phyloP scores from a whole-genome alignment of 2,888 invertebrate species.

The Teleiodes luculella region DNA sequence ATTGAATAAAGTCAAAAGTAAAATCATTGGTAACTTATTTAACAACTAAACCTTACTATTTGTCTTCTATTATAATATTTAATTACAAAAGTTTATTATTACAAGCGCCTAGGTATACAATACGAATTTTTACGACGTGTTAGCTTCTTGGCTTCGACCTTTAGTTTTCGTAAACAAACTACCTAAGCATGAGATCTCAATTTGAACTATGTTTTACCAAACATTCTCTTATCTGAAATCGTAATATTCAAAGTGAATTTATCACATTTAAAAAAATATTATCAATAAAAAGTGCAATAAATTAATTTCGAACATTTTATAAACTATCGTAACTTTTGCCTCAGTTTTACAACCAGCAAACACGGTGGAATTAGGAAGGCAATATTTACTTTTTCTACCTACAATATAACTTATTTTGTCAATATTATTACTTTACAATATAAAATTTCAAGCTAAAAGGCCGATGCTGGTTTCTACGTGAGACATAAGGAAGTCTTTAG shows the following conservation, averaged over 20 bases:
- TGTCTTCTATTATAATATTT: constrained; percentile 30
- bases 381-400: background rate
- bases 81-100: constrained; percentile 1
- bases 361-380: background rate
- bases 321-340: constrained; percentile 13
- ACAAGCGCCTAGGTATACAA: constrained; percentile 7
- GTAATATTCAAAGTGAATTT: constrained; percentile 55
- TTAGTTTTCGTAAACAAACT: constrained; percentile 63
- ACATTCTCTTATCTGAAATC: constrained; percentile 53
- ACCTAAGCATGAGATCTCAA: constrained; percentile 75
- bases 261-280: constrained; percentile 65
- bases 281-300: constrained; percentile 32
- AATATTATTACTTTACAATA: background rate
- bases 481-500: background rate
- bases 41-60: constrained; percentile 62
- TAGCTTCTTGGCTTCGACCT: constrained; percentile 74
- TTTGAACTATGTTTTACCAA: constrained; percentile 73
- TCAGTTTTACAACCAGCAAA: constrained; percentile 16
- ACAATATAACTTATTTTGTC: background rate
- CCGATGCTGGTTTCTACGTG: background rate
- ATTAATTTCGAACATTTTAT: constrained; percentile 9
- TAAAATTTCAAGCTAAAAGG: background rate
- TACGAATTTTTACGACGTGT: constrained; percentile 26
- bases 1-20: constrained; percentile 52
- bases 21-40: constrained; percentile 76